Evolutionary conservation across 1,140 invertebrate species (phyloP), one percentile per base, ranked within the genome.

Genomic region (Acromyrmex charruanus): DNA sequence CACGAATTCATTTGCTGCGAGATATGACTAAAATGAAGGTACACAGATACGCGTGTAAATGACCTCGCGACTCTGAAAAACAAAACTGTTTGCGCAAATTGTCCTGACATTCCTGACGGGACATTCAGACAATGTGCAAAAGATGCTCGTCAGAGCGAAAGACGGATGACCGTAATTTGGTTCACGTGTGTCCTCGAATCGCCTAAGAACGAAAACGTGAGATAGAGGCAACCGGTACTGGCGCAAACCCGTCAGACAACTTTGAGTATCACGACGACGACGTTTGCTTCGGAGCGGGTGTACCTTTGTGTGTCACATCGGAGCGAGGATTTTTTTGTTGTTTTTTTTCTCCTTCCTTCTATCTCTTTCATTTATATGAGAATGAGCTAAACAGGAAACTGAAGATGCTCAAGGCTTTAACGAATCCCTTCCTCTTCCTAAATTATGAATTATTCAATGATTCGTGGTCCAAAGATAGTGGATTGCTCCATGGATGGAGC

Each of bases 381-480:
- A 71, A 87, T 28, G 81, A 59, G n/a, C 14, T 12, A 18, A 58
- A 75, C 44, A 31, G 69, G 66, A 63, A 80, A 51, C 66, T 35
- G n/a, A 88, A 86, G 53, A n/a, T 61, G 77, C 28, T 55, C 25
- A 25, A 18, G 31, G 69, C 51, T 68, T 81, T 91, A 90, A 91
- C 89, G 74, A 91, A 53, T 35, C 7, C 53, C 35, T 28, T 66
- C 61, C 39, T 49, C 21, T 12, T 3, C 44, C 63, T 88, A 86
- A 91, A 88, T 82, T 85, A 91, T 91, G 90, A 91, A 88, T 91
- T 91, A 91, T 91, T 91, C 91, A 91, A 87, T 85, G 69, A 72
- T 79, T 74, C 63, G 53, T 51, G 51, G 63, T 14, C 69, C 75
- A 53, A 86, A 88, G 81, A 89, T 89, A 69, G 69, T 58, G 75